Base-by-base conservation (phyloP, 2,888 invertebrate genomes). In the Notodonta dromedarius region DNA sequence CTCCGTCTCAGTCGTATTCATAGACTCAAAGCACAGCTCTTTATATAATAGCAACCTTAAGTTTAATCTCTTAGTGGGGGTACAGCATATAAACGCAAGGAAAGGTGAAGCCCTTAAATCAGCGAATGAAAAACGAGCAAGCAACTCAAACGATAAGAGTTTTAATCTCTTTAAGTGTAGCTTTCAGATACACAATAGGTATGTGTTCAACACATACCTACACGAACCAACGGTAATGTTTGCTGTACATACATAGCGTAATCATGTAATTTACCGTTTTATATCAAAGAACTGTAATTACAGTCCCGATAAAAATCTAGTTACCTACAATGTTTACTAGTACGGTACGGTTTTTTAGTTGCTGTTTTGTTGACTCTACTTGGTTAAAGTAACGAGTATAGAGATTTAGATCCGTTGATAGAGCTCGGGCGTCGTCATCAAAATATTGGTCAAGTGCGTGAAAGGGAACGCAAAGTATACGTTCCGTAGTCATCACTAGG, bases 151-250 rank as follows among this genome's bases (percentile, higher is more conserved):
- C 85, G 89, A 88, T 88, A 90, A 88, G 83, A 85, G 85, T 89
- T 92, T 90, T 90, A 91, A 92, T 91, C 89, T 89, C 79, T 87
- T 85, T 88, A 88, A 91, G 91, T 90, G 91, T 86, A 82, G 71
- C 77, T 56, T 44, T 56, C 44, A 16, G 16, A 44, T 55, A 44
- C 14, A 56, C 16, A 56, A 44, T 42, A 24, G 7, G 35, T 24
- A 53, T 35, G 32, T 14, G 40, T 14, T n/a, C n/a, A 55, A 39
- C 16, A 40, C 13, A 53, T 40, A 5, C n/a, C n/a, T n/a, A n/a
- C 42, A 14, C 16, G 16, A 42, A 42, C 14, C 14, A 55, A 55
- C 55, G 12, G 55, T 55, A 55, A 55, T 40, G 40, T 55, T 55
- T 40, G 40, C 55, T 40, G 40, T 40, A 35, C 7, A 24, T 14